Evolutionary conservation across 2,888 invertebrate species (phyloP), one percentile per base, ranked within the genome.

Genomic region (Siphonodentalium dalli): DNA sequence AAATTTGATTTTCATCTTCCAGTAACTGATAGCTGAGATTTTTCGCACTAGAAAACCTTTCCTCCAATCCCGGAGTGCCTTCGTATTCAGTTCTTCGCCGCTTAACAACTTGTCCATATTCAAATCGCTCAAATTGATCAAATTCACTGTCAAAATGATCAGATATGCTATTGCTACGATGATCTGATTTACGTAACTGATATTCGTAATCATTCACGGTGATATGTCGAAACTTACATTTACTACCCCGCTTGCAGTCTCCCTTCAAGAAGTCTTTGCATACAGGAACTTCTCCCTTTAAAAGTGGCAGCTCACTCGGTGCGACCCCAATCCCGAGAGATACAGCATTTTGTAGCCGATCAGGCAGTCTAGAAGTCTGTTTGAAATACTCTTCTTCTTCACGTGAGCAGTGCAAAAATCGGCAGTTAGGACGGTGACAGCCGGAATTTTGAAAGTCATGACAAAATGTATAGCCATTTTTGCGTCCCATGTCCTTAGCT

Each of bases 351-450:
- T 75, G 75, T 7, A 79, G 65, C 8, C 78, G 82, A 11, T 77
- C 72, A 6, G 90, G 89, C 72, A 92, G 83, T 73, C 89, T 87
- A 1, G 90, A 90, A 11, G 88, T 88, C 43, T 85, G 84, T 65
- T 88, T 86, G 72, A 88, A 89, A 56, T 88, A 87, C 59, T 86
- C 85, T 75, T 91, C 90, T 67, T 89, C 89, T 71, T 88, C 87
- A 18, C 88, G 84, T 0, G 88, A 86, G 71, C 90, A 90, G 79
- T 92, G 91, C 37, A 90, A 85, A 77, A 90, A 91, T 71, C 88
- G 88, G 72, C 90, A 91, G 54, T 87, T 88, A 3, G 86, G 85
- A 68, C 91, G 85, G n/a, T 86, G 85, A 74, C 91, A 91, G 57
- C 88, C 86, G 37, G 87, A 87, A 77, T 91, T 91, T 81, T 91